phyloP scores from a whole-genome alignment of 2,888 invertebrate species.

The Ryuthela nishihirai region DNA sequence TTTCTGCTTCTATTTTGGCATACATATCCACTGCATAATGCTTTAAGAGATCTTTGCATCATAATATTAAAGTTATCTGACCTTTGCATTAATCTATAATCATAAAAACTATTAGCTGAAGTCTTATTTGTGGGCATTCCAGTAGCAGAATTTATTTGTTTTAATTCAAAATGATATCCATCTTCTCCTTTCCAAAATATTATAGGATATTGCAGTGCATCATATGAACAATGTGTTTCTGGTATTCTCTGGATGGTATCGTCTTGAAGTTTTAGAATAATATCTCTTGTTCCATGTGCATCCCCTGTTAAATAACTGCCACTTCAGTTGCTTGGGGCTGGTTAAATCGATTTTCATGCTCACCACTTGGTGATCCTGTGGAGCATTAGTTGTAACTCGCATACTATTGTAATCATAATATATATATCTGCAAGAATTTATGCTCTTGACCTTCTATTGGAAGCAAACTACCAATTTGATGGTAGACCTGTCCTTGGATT shows the following conservation, averaged over 20 bases:
- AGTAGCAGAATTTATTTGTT: conserved; percentile 40
- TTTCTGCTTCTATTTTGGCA: conserved; percentile 48
- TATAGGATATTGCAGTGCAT: not conserved
- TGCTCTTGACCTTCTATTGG: not conserved
- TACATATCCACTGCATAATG: conserved; percentile 50
- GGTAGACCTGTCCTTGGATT: conserved; percentile 14
- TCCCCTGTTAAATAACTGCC: not conserved
- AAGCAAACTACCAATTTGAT: conserved; percentile 1
- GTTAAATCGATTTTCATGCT: conserved; percentile 4
- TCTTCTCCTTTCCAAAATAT: conserved; percentile 42
- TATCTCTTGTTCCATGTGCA: conserved; percentile 42
- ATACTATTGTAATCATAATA: conserved; percentile 44
- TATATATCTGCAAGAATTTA: conserved; percentile 41
- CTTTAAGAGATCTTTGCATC: conserved; percentile 44
- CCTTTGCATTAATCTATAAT: conserved; percentile 44
- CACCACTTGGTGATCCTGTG: conserved; percentile 28
- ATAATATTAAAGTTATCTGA: conserved; percentile 37
- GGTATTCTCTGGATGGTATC: conserved; percentile 44
- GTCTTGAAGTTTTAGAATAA: too few species aligned
- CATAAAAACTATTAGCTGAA: conserved; percentile 45
- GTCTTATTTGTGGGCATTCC: conserved; percentile 39
- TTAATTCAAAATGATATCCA: conserved; percentile 45
- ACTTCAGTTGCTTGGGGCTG: not conserved
- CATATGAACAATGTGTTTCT: conserved; percentile 46
- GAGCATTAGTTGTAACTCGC: conserved; percentile 44